These are phyloP conservation scores for Notarius lentiginosus DNA, from an alignment of 2,113 vertebrate species.

Conservation along the genomic window DNA sequence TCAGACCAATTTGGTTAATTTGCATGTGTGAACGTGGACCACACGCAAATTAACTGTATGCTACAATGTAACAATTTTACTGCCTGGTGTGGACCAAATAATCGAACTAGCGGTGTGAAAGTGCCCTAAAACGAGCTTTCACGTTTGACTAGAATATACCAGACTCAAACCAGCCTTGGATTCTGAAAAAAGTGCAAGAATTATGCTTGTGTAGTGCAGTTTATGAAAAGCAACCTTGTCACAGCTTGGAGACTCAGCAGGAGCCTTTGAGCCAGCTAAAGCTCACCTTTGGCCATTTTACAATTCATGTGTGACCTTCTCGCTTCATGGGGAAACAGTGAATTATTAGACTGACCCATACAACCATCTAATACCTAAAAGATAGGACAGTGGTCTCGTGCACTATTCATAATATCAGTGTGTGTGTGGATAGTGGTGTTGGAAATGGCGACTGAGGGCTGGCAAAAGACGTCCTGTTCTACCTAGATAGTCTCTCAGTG, in stretches of 20 bases:
- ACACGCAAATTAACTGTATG: too few species aligned
- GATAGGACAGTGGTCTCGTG: background rate
- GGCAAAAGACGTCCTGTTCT: constrained; percentile 18
- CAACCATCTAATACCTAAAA: background rate
- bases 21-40: too few species aligned
- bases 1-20: too few species aligned
- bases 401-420: background rate
- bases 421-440: background rate
- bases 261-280: constrained; percentile 1
- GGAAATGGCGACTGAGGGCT: background rate
- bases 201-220: background rate
- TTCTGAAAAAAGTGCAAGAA: too few species aligned
- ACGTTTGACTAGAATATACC: background rate
- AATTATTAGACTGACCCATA: constrained; percentile 28
- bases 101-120: too few species aligned
- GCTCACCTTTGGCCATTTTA: constrained; percentile 13
- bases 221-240: constrained; percentile 1
- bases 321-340: constrained; percentile 1
- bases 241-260: constrained; percentile 1
- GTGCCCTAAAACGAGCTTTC: background rate
- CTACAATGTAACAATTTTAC: too few species aligned
- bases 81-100: too few species aligned
- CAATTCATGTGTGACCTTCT: constrained; percentile 11
- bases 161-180: background rate
- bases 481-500: background rate